Conservation (phyloP, 23 tunicate species). For the Phallusia fumigata region DNA sequence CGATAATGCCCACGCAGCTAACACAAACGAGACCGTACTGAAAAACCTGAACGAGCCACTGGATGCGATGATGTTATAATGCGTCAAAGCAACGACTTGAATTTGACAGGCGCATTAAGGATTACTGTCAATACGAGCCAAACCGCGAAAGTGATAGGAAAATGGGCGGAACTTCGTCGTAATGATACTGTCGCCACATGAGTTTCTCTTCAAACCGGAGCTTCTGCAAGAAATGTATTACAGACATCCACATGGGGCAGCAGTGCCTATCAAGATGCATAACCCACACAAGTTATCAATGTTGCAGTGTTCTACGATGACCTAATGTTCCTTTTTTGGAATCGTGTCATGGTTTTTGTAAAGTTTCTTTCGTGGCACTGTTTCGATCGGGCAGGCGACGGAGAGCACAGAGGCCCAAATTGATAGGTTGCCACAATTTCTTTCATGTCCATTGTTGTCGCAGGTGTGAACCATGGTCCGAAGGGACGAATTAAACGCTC, state of each 20-base stretch:
- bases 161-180: no score
- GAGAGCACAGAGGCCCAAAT: background rate
- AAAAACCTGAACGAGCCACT: background rate
- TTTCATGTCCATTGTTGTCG: slow-evolving; percentile 15
- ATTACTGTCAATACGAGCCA: no score
- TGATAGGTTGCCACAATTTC: background rate
- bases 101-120: no score
- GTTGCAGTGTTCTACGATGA: background rate
- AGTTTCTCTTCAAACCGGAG: no score
- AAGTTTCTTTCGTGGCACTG: no score
- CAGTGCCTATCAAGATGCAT: no score
- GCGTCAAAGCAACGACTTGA: background rate
- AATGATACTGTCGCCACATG: no score
- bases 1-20: background rate
- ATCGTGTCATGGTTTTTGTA: background rate
- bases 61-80: background rate
- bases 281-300: no score
- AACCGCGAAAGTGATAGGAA: no score
- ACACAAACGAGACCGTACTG: background rate
- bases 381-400: no score
- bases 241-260: no score
- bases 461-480: background rate
- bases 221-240: no score
- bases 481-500: background rate
- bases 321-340: background rate